Conservation (phyloP, 2,888 invertebrate species). For the Malthinus seriepunctatus region DNA sequence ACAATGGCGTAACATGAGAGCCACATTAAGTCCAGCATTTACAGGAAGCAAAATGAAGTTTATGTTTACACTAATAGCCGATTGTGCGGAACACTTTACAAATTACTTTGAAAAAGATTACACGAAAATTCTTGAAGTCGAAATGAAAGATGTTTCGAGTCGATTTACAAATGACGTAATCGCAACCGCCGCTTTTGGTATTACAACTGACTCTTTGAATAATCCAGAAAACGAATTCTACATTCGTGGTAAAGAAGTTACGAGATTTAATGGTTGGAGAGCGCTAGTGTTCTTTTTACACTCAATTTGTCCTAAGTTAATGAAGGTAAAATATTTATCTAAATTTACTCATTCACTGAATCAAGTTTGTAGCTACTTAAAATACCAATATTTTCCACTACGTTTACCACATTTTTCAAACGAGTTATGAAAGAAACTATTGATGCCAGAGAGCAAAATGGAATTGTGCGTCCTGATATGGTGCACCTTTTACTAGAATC, state of each 20-base stretch:
- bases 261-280: slow-evolving; percentile 42
- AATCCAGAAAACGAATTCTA: slow-evolving; percentile 62
- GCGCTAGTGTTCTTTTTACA: neutral
- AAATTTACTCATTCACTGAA: too few relatives aligned
- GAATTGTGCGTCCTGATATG: slow-evolving; percentile 18
- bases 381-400: slow-evolving; percentile 7
- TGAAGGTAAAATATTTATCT: neutral
- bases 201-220: slow-evolving; percentile 59
- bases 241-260: slow-evolving; percentile 55
- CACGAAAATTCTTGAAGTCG: slow-evolving; percentile 40
- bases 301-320: neutral
- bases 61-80: slow-evolving; percentile 17
- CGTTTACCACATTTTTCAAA: slow-evolving; percentile 26
- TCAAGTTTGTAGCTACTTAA: slow-evolving; percentile 10
- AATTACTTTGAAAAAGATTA: slow-evolving; percentile 35
- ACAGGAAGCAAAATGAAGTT: slow-evolving; percentile 23
- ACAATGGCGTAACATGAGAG: slow-evolving; percentile 25
- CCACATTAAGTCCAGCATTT: slow-evolving; percentile 23
- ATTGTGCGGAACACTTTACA: slow-evolving; percentile 32
- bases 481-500: slow-evolving; percentile 26
- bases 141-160: slow-evolving; percentile 54
- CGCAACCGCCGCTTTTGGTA: slow-evolving; percentile 58
- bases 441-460: slow-evolving; percentile 6
- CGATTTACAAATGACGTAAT: slow-evolving; percentile 60
- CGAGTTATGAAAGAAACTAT: slow-evolving; percentile 32